These are phyloP conservation scores for Poecilia wingei DNA, from an alignment of 2,797 vertebrate genomes.

Conservation along the genomic window DNA sequence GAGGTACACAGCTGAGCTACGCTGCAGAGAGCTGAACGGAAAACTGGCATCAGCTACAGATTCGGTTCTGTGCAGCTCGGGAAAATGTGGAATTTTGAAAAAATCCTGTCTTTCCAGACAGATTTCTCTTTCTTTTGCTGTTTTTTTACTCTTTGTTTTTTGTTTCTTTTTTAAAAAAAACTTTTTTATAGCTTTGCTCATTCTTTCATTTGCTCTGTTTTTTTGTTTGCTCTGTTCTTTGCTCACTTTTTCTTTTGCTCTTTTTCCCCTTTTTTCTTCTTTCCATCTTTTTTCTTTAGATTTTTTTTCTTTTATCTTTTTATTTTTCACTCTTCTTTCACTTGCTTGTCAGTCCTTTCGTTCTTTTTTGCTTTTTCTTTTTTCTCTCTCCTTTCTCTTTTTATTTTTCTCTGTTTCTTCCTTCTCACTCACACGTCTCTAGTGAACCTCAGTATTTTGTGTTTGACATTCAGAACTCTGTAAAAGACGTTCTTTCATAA, in stretches of 20 bases:
- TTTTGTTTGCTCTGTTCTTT: no score
- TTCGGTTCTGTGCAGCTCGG: neutral
- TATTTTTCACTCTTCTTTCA: neutral
- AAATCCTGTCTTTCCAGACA: neutral
- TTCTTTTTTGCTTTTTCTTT: neutral
- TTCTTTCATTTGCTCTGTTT: no score
- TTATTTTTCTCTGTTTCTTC: neutral
- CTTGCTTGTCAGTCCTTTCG: neutral
- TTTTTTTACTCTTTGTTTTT: neutral
- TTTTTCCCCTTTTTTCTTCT: neutral
- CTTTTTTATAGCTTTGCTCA: neutral
- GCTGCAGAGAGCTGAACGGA: neutral
- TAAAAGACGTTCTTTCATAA: neutral
- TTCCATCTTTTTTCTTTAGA: neutral
- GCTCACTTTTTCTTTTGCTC: no score
- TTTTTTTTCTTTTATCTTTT: no score
- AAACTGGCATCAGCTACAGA: neutral
- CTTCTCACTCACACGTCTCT: neutral
- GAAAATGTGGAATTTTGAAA: neutral
- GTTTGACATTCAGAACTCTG: neutral
- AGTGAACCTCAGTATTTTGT: neutral
- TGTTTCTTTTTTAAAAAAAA: neutral
- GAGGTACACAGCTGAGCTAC: constrained; percentile 76
- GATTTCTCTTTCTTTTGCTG: neutral
- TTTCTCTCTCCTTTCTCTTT: neutral